Percentiles rank a stretch among this genome's conserved stretches.
Evolutionary conservation across 2,797 vertebrate genomes (phyloP).

Genomic region (Karalla daura): DNA sequence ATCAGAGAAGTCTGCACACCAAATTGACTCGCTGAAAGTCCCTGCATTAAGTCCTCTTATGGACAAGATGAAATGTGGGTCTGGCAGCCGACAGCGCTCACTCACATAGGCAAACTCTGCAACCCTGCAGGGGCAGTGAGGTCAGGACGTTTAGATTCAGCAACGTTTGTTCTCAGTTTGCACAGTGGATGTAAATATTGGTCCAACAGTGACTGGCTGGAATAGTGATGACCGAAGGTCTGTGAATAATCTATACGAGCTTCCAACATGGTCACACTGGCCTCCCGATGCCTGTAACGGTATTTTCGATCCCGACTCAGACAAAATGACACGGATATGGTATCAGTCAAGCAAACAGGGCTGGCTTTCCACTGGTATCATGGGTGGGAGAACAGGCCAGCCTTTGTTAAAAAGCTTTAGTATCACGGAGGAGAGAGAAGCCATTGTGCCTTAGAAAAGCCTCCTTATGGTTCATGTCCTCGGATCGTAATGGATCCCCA

Average conservation of each 20-base stretch:
- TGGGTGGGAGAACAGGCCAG: conserved; percentile 80
- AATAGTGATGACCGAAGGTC: background rate
- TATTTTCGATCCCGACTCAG: conserved; percentile 64
- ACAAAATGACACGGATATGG: conserved; percentile 72
- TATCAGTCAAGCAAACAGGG: conserved; percentile 71
- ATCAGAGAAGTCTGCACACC: background rate
- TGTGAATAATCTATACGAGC: conserved; percentile 2
- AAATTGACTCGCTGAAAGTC: background rate
- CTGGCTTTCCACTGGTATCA: conserved; percentile 73
- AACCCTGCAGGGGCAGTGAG: too few relatives aligned
- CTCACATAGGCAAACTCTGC: too few relatives aligned
- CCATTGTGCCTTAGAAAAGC: conserved; percentile 84
- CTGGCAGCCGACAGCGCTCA: background rate
- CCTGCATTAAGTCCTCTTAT: too few relatives aligned
- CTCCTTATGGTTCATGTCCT: conserved; percentile 82
- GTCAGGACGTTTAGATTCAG: too few relatives aligned
- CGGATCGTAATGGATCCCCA: conserved; percentile 81
- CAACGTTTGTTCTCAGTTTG: conserved; percentile 8
- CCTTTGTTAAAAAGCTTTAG: conserved; percentile 82
- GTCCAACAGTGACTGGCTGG: background rate
- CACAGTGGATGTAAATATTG: conserved; percentile 12
- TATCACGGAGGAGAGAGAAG: conserved; percentile 81
- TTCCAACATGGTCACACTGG: conserved; percentile 11
- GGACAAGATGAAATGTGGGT: background rate
- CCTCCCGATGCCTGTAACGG: conserved; percentile 7